phyloP scores from a whole-genome alignment of 2,797 vertebrate species.

The Sciurus carolinensis region DNA sequence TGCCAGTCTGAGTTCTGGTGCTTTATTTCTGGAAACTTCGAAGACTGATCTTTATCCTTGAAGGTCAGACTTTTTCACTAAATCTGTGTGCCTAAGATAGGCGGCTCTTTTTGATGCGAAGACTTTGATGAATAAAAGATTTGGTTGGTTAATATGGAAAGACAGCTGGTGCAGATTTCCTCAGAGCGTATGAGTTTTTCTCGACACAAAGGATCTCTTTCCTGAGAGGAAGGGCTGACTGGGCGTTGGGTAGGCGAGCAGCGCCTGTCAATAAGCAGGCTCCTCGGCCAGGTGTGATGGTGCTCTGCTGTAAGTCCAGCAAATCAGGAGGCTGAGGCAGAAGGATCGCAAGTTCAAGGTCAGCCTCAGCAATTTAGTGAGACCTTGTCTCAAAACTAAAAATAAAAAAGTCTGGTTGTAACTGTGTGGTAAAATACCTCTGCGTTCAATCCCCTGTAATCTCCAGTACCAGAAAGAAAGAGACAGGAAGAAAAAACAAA shows the following conservation, averaged over 20 bases:
- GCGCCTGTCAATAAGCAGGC: not conserved
- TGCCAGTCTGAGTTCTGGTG: not conserved
- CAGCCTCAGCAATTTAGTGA: too few species aligned
- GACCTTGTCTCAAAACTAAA: too few species aligned
- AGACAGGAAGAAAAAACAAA: too few species aligned
- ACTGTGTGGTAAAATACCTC: too few species aligned
- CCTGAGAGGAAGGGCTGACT: not conserved
- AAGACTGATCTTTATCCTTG: constrained; percentile 3
- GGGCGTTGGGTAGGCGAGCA: not conserved
- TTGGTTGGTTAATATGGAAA: not conserved
- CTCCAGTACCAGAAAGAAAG: too few species aligned
- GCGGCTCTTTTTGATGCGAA: constrained; percentile 4
- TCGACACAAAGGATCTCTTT: not conserved
- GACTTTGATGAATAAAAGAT: constrained; percentile 9
- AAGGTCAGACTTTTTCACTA: not conserved
- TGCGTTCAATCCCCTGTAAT: too few species aligned
- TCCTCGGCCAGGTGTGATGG: not conserved
- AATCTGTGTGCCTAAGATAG: not conserved
- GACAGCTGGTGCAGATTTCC: not conserved
- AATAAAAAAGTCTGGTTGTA: too few species aligned
- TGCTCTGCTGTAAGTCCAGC: too few species aligned
- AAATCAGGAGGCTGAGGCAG: too few species aligned
- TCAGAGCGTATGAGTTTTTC: not conserved
- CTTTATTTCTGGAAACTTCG: constrained; percentile 22
- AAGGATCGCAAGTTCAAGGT: too few species aligned